A percentile compares a stretch with the other conserved stretches of the same genome.
Evolutionary conservation across 2,888 invertebrate genomes (phyloP).

Genomic region (Patella caerulea): DNA sequence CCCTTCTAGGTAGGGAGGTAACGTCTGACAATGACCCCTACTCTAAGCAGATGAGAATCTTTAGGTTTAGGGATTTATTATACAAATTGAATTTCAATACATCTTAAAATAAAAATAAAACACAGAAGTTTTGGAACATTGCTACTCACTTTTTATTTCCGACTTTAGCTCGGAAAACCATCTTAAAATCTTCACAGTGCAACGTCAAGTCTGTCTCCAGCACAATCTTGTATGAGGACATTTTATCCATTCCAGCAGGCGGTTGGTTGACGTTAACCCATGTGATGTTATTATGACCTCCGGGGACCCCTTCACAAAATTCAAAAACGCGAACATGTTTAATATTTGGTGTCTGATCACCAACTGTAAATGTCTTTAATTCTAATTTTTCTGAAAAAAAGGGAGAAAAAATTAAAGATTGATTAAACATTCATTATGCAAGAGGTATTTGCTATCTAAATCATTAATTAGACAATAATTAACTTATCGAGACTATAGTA

Average conservation of each 20-base stretch:
- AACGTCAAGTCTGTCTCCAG: conserved; percentile 73
- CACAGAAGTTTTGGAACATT: too few species aligned
- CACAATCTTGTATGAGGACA: conserved; percentile 70
- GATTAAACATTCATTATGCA: too few species aligned
- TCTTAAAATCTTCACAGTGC: conserved; percentile 74
- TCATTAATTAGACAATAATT: too few species aligned
- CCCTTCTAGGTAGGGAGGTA: too few species aligned
- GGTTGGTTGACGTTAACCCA: conserved; percentile 64
- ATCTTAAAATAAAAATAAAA: too few species aligned
- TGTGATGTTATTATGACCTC: conserved; percentile 59
- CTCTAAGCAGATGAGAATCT: too few species aligned
- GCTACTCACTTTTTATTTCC: conserved; percentile 52
- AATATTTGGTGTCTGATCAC: conserved; percentile 71
- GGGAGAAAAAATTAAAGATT: conserved; percentile 5
- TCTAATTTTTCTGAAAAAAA: conserved; percentile 72
- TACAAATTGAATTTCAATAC: too few species aligned
- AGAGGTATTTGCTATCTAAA: too few species aligned
- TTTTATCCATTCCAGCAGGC: conserved; percentile 68
- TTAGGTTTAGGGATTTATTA: too few species aligned
- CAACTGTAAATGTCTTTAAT: conserved; percentile 73
- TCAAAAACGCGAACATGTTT: conserved; percentile 71
- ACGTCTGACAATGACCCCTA: too few species aligned
- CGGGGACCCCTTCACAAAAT: conserved; percentile 64
- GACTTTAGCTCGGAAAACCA: conserved; percentile 73
- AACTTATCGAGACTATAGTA: too few species aligned